These are phyloP conservation scores for Hycleus phaleratus DNA, from an alignment of 1,140 invertebrate species.

Conservation along the genomic window DNA sequence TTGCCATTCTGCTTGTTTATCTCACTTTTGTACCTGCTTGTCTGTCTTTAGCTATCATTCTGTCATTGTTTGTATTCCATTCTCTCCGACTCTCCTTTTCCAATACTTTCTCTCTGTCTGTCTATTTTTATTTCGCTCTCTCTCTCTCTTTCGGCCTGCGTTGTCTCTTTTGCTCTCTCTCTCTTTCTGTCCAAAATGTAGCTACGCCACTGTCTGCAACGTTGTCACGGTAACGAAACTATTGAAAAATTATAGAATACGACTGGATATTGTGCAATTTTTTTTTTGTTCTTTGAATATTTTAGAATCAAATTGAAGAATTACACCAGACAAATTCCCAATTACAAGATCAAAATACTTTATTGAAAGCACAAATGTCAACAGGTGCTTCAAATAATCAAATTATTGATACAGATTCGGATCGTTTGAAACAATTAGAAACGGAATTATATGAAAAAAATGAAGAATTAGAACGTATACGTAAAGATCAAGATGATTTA, in stretches of 20 bases:
- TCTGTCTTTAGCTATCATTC: too few species aligned
- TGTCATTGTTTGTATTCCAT: too few species aligned
- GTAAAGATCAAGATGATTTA: constrained; percentile 87
- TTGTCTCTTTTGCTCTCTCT: too few species aligned
- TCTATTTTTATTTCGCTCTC: too few species aligned
- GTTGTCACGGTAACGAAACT: too few species aligned
- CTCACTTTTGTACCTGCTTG: too few species aligned
- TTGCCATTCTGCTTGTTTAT: too few species aligned
- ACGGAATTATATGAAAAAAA: constrained; percentile 34
- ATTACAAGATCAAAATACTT: constrained; percentile 79
- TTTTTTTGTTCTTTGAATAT: constrained; percentile 11
- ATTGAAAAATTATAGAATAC: not conserved
- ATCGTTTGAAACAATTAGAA: constrained; percentile 30
- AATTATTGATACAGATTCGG: constrained; percentile 18
- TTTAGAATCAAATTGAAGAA: constrained; percentile 61
- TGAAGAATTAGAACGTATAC: constrained; percentile 59
- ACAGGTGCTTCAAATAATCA: constrained; percentile 29
- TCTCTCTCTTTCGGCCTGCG: too few species aligned
- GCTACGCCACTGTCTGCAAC: too few species aligned
- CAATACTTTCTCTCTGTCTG: too few species aligned
- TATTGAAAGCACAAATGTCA: constrained; percentile 68
- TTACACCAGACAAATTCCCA: constrained; percentile 63
- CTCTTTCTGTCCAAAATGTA: too few species aligned
- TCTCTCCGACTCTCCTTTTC: too few species aligned
- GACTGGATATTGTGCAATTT: not conserved